Conservation (phyloP, 2,888 invertebrate genomes). For the Tineola bisselliella region DNA sequence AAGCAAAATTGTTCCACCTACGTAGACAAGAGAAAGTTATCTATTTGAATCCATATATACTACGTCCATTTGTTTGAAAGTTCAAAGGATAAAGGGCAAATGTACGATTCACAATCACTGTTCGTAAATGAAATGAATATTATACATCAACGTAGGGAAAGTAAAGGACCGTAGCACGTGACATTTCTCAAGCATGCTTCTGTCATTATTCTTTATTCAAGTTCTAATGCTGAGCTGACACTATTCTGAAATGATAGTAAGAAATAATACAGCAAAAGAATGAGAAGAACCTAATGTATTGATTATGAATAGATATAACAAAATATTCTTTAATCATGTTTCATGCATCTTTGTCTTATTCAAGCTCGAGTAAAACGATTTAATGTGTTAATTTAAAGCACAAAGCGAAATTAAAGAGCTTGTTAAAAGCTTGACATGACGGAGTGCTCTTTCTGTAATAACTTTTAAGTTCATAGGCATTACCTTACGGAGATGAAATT, state of each 20-base stretch:
- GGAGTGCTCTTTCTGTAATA: constrained; percentile 60
- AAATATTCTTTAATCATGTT: constrained; percentile 10
- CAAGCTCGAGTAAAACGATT: constrained; percentile 54
- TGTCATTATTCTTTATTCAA: neutral
- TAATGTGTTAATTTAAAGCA: constrained; percentile 62
- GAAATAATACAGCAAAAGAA: too few relatives aligned
- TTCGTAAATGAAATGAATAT: neutral
- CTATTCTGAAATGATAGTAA: neutral
- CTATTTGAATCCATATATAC: neutral
- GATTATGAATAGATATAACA: too few relatives aligned
- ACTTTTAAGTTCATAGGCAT: constrained; percentile 55
- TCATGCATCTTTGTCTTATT: constrained; percentile 38
- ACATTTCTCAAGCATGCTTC: neutral
- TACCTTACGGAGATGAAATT: constrained; percentile 43
- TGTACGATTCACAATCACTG: neutral
- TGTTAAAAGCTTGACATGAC: constrained; percentile 64
- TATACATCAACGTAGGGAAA: constrained; percentile 4
- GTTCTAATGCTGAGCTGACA: neutral
- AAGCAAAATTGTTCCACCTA: too few relatives aligned
- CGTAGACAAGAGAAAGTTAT: too few relatives aligned
- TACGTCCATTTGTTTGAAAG: neutral
- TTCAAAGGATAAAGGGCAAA: constrained; percentile 1
- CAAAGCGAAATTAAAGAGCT: constrained; percentile 62
- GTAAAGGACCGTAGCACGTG: constrained; percentile 5
- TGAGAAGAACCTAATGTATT: too few relatives aligned